Evolutionary conservation across 2,888 invertebrate genomes (phyloP).

Genomic region (Gasteruption jaculator): DNA sequence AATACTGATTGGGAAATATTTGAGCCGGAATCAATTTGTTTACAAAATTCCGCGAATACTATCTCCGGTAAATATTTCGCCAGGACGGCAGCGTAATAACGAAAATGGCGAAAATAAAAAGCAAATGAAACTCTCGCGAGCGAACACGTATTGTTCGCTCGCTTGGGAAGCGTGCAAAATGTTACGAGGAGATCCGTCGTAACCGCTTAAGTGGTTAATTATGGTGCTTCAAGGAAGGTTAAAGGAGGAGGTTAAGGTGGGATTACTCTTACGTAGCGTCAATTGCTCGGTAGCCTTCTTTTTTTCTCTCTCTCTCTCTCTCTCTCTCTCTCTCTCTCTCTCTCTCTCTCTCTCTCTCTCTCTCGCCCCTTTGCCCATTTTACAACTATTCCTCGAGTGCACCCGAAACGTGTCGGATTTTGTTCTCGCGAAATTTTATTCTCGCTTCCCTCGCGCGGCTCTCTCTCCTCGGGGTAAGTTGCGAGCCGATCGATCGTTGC

Average conservation of each 20-base stretch:
- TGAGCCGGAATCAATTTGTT: no score
- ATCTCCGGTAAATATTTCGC: no score
- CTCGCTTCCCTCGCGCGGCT: no score
- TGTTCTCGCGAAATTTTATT: no score
- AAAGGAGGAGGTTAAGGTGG: constrained; percentile 31
- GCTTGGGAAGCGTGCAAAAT: constrained; percentile 29
- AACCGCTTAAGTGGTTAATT: constrained; percentile 43
- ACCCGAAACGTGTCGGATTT: background rate
- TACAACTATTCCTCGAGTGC: background rate
- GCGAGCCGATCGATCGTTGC: no score
- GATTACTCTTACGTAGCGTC: constrained; percentile 33
- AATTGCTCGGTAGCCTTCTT: constrained; percentile 25
- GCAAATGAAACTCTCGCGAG: no score
- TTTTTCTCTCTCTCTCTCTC: constrained; percentile 23
- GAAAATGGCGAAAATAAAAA: no score
- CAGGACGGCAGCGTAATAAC: no score
- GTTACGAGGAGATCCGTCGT: constrained; percentile 36
- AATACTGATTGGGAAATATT: no score
- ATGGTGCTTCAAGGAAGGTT: constrained; percentile 36
- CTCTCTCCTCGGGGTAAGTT: no score
- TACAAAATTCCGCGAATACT: no score
- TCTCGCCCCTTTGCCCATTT: background rate
- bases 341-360: background rate
- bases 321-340: constrained; percentile 11
- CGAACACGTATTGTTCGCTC: no score